Conservation (phyloP, 1,140 invertebrate genomes). For the Geopemphigus sp. region DNA sequence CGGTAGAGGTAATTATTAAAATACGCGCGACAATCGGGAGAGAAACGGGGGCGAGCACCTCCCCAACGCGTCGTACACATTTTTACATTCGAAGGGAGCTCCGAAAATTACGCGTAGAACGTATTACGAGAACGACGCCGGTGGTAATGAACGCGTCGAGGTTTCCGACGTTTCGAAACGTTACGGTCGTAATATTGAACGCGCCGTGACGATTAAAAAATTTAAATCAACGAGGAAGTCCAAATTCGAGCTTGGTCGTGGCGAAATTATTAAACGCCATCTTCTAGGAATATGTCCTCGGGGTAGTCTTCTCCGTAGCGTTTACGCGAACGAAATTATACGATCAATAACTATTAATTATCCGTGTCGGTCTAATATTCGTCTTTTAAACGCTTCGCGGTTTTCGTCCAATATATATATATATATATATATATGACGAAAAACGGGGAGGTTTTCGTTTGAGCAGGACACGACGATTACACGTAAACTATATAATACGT, state of each 20-base stretch:
- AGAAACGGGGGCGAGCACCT: too few species aligned
- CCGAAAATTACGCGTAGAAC: too few species aligned
- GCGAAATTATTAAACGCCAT: not conserved
- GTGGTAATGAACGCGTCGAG: too few species aligned
- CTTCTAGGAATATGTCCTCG: not conserved
- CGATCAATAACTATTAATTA: not conserved
- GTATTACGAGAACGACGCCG: too few species aligned
- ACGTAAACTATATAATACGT: not conserved
- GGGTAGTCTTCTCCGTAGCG: too few species aligned
- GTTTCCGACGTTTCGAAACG: constrained; percentile 7
- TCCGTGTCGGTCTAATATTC: too few species aligned
- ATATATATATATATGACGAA: not conserved
- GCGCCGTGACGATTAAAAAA: not conserved
- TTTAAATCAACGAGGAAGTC: constrained; percentile 2
- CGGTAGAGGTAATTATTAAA: too few species aligned
- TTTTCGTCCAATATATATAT: too few species aligned
- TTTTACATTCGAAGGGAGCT: too few species aligned
- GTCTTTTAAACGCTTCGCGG: not conserved
- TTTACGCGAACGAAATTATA: not conserved
- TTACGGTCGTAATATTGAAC: not conserved
- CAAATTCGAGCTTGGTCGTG: too few species aligned
- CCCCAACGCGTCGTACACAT: too few species aligned
- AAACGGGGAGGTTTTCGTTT: not conserved
- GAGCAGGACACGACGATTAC: not conserved
- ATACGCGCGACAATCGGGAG: too few species aligned